Evolutionary conservation across 2,888 invertebrate genomes (phyloP).

Genomic region (Hyposoter dolosus): DNA sequence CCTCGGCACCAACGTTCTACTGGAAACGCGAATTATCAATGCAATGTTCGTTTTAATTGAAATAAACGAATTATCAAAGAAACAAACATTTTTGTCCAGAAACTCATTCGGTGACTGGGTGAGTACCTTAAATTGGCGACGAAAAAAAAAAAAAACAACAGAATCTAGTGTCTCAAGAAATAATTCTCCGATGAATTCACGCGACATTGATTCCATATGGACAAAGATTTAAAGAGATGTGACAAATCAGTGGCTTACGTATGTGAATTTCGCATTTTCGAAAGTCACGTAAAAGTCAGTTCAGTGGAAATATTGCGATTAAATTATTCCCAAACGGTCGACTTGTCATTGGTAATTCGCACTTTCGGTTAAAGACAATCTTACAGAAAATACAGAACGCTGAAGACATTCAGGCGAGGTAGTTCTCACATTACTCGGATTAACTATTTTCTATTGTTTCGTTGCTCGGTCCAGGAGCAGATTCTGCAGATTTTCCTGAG

Average conservation of each 20-base stretch:
- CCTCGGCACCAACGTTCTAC: constrained; percentile 28
- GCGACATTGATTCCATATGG: not conserved
- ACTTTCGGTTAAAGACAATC: constrained; percentile 22
- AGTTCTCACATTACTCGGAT: constrained; percentile 27
- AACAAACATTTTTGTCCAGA: not conserved
- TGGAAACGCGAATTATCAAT: constrained; percentile 37
- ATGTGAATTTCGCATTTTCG: not conserved
- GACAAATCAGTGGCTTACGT: no score
- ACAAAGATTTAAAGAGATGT: no score
- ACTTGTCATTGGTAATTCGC: constrained; percentile 8
- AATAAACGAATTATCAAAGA: not conserved
- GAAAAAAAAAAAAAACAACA: not conserved
- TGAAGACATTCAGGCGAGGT: constrained; percentile 16
- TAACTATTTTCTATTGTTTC: constrained; percentile 40
- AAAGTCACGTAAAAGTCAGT: not conserved
- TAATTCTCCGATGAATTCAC: not conserved
- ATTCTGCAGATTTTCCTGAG: constrained; percentile 46
- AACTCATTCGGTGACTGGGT: not conserved
- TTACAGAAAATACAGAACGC: constrained; percentile 47
- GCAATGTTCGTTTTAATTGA: not conserved
- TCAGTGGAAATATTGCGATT: not conserved
- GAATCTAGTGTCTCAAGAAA: not conserved
- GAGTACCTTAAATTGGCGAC: not conserved
- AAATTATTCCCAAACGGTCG: not conserved
- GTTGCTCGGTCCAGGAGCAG: not conserved